These are phyloP conservation scores for Polyodon spathula DNA, from an alignment of 2,113 vertebrate genomes.

Conservation along the genomic window DNA sequence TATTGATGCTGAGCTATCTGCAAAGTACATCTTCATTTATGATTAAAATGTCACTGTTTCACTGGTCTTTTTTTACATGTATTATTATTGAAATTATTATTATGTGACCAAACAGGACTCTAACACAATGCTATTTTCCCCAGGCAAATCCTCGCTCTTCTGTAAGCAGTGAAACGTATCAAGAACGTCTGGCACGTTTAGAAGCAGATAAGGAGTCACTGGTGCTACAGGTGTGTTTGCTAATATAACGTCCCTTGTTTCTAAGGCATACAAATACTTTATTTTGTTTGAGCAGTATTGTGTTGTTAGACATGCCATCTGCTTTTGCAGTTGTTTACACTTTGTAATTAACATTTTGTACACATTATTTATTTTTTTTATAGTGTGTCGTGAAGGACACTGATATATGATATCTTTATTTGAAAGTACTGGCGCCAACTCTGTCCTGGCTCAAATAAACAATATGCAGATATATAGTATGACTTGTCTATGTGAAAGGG, in stretches of 20 bases:
- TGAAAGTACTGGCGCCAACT: neutral
- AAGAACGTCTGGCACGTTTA: conserved; percentile 82
- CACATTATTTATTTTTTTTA: neutral
- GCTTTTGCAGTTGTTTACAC: neutral
- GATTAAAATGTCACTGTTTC: too few relatives aligned
- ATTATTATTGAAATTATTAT: too few relatives aligned
- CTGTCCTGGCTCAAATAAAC: conserved; percentile 4
- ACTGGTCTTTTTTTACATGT: too few relatives aligned
- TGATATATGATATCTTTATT: conserved; percentile 10
- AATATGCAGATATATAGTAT: neutral
- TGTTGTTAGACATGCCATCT: too few relatives aligned
- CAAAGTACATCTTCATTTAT: too few relatives aligned
- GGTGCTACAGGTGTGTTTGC: conserved; percentile 77
- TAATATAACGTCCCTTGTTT: neutral
- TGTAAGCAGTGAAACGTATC: conserved; percentile 76
- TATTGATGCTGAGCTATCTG: too few relatives aligned
- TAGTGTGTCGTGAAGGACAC: neutral
- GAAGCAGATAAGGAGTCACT: conserved; percentile 96
- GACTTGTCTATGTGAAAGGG: conserved; percentile 2
- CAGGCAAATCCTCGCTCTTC: conserved; percentile 70
- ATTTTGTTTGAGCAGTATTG: too few relatives aligned
- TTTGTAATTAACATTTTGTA: neutral
- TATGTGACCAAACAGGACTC: too few relatives aligned
- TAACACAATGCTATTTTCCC: conserved; percentile 25
- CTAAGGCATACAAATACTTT: too few relatives aligned